Evolutionary conservation across 2,797 vertebrate genomes (phyloP).

Genomic region (Acestrorhynchus altus): DNA sequence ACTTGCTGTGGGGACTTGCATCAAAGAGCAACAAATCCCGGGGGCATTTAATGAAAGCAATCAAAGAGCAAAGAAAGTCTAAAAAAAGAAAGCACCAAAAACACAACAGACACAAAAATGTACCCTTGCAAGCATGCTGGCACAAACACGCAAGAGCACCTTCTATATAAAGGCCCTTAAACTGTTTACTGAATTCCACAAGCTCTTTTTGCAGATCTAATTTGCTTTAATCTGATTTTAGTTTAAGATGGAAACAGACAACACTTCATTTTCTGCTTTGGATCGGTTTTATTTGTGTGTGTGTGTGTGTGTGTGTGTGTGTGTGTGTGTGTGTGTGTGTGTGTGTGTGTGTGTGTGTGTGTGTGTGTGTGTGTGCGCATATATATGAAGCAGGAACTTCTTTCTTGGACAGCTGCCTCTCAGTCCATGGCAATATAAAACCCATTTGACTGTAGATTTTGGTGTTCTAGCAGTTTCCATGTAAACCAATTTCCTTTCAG

Average conservation of each 20-base stretch:
- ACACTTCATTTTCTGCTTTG: neutral
- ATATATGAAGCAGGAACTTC: too few relatives aligned
- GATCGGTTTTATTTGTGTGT: too few relatives aligned
- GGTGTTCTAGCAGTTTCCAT: too few relatives aligned
- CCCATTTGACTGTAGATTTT: too few relatives aligned
- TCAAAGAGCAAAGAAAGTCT: neutral
- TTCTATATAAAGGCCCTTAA: slow-evolving; percentile 35
- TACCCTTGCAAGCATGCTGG: neutral
- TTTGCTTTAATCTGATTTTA: slow-evolving; percentile 52
- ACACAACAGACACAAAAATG: slow-evolving; percentile 7
- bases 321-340: neutral
- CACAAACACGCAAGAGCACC: slow-evolving; percentile 17
- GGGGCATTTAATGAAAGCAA: neutral
- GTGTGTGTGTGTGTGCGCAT: neutral
- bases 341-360: too few relatives aligned
- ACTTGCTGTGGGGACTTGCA: neutral
- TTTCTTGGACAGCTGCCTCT: too few relatives aligned
- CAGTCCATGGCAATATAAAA: too few relatives aligned
- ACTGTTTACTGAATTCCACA: slow-evolving; percentile 54
- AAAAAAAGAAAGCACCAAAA: slow-evolving; percentile 2
- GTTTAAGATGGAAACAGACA: neutral
- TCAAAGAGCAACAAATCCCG: slow-evolving; percentile 1
- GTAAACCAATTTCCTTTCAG: too few relatives aligned
- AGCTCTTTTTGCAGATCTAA: slow-evolving; percentile 44
- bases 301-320: too few relatives aligned